Base-by-base conservation (phyloP, 2,797 vertebrate species). In the Cuculus canorus region DNA sequence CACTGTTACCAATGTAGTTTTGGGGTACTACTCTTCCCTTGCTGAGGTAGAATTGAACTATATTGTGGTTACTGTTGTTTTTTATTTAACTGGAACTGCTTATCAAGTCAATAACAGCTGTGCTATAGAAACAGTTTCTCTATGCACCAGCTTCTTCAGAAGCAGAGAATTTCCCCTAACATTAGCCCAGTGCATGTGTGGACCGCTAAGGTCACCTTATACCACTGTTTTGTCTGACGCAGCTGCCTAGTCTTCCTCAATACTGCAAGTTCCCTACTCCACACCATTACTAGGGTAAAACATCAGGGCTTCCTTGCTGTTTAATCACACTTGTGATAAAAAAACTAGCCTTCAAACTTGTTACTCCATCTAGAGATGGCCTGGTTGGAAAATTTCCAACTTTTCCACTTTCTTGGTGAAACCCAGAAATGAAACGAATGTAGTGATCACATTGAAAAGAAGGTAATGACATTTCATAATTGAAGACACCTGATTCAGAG, bases 71-170 rank as follows among this genome's bases (percentile, higher is more conserved):
- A 7, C 21, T 21, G 30, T 13, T 52, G 79, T 19, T 60, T 80
- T 82, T 94, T 11, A 41, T 66, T 81, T 86, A 92, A 25, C 64
- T 88, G 53, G 80, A 94, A 79, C 53, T 71, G 65, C 35, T 93
- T 73, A 64, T 37, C 27, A 65, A 73, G 71, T 59, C 65, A 92
- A 70, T 77, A 86, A 13, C 52, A 37, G 27, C 60, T 86, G 35
- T 79, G 14, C 59, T 60, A 52, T 82, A 73, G 61, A 61, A 87
- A 59, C 23, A 68, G 15, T 10, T 90, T 63, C 73, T 77, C 37
- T 64, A 35, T 33, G 27, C 22, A 79, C 52, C 28, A 71, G 32
- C 25, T 85, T 27, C 61, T 85, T 82, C 59, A 70, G 63, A 56
- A 61, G 35, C 16, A 56, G 41, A 69, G 37, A 60, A 86, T 83